Evolutionary conservation across 2,888 invertebrate genomes (phyloP).

Genomic region (Leucophenga montana): DNA sequence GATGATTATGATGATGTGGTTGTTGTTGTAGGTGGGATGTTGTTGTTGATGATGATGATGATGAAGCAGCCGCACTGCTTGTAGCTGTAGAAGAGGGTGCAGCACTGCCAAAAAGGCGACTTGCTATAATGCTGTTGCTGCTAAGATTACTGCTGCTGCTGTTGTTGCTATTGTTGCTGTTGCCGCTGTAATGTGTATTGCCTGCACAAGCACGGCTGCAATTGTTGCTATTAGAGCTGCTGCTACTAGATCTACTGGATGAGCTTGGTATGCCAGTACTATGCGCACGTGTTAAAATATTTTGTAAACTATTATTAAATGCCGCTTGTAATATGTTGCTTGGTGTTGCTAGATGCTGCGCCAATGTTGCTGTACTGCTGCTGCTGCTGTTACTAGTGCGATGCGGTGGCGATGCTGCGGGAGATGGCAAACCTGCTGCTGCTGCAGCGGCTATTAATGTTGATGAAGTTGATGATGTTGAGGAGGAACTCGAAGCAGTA

Average conservation of each 20-base stretch:
- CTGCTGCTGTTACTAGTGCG: conserved; percentile 32
- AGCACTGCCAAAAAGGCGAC: conserved; percentile 61
- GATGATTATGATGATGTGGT: conserved; percentile 54
- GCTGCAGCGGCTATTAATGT: background rate
- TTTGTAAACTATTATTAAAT: conserved; percentile 59
- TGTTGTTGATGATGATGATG: conserved; percentile 14
- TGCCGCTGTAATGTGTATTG: conserved; percentile 63
- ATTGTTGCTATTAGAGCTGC: conserved; percentile 44
- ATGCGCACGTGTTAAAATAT: conserved; percentile 61
- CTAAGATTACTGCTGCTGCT: conserved; percentile 48
- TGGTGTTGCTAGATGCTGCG: conserved; percentile 66
- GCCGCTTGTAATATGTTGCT: conserved; percentile 65
- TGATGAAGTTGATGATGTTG: background rate
- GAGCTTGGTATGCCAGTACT: conserved; percentile 52
- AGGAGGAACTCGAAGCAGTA: conserved; percentile 29
- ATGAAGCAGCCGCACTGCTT: conserved; percentile 33
- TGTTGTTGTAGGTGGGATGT: conserved; percentile 46
- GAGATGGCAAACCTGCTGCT: conserved; percentile 16
- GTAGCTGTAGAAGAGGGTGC: conserved; percentile 44
- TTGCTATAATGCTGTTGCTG: conserved; percentile 66
- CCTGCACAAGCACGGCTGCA: conserved; percentile 62
- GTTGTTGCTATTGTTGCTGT: conserved; percentile 47
- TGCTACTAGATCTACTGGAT: conserved; percentile 36
- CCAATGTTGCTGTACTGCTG: conserved; percentile 64
- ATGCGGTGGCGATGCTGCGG: conserved; percentile 5